Base-by-base conservation (phyloP, 2,797 vertebrate species). In the Melanotaenia maccullochi region DNA sequence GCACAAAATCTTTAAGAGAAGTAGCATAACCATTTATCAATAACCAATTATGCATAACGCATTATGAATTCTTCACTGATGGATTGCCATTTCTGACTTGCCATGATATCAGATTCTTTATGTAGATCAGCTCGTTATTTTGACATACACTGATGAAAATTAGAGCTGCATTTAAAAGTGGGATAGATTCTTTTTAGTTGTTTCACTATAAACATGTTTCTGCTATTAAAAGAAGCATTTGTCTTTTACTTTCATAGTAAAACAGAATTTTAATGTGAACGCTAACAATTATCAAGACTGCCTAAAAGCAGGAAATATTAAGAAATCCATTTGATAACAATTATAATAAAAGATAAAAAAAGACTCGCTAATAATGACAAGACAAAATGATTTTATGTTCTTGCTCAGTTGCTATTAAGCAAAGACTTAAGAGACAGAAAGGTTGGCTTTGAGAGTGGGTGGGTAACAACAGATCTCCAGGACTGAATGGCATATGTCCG, bases 351-450 rank as follows among this genome's bases (percentile, higher is more conserved):
- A 25, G 40, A 74, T 47, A 65, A 20, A 0, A 0, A 58, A 5
- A 91, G 81, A 85, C 79, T 55, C 24, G 57, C 38, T 4, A 92
- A 93, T 80, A 83, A 92, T 25, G 86, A 93, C 84, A 91, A 73
- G 62, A 88, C 80, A 81, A 85, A 20, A 52, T 76, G 55, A 70
- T 71, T 93, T 88, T 68, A 91, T 95, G 92, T 93, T 93, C 88
- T 95, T 81, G 76, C 86, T 94, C 90, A 85, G 90, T 92, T 91
- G 94, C 90, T 89, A 85, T 92, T 92, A 89, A 94, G 88, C 94
- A 96, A 97, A 97, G 95, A 96, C 92, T 96, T 78, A 91, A 88
- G 64, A 90, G 83, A 88, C 79, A 75, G 86, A 78, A 75, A 73
- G 85, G 88, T 85, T 81, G 74, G 68, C 65, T 76, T 75, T 36